Base-by-base conservation (phyloP, 2,797 vertebrate genomes). In the Salarias fasciatus region DNA sequence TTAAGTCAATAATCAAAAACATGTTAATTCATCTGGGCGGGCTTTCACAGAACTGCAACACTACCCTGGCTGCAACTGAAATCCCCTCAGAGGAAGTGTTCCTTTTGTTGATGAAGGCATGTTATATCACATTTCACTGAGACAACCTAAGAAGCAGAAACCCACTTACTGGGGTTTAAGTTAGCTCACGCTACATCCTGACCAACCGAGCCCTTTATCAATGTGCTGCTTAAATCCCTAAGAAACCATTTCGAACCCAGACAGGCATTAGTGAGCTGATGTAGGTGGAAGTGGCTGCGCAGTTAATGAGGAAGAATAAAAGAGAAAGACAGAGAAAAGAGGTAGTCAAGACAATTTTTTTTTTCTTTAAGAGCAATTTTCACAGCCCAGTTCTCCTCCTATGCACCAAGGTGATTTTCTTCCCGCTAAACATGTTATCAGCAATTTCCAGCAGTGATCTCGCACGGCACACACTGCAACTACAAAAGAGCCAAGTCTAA, bases 401-500 rank as follows among this genome's bases (percentile, higher is more conserved):
- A 10, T 42, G 41, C 51, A 61, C 59, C 4, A n/a, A 58, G 43
- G 48, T 64, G 53, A 72, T 72, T 60, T 64, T 63, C 48, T 63
- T 42, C 48, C 54, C 58, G 37, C 36, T 59, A 3, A 44, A 66
- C 52, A 30, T 52, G 54, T 69, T 73, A 71, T 50, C 41, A 64
- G 52, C 54, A 63, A 60, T 71, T 80, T 54, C 49, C 69, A 53
- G 48, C 69, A 63, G 68, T 3, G 15, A 82, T 79, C 37, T 50
- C 33, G 38, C 36, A 15, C 48, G 55, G 59, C 30, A 35, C n/a
- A n/a, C 28, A 28, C 45, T 12, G 38, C 62, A 48, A 31, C 63
- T 43, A 56, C 49, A 9, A 51, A 60, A 71, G 36, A 33, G 15
- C 15, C 8, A 8, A 45, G 48, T 49, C 30, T 64, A 50, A 74